These are phyloP conservation scores for Paracentrotus lividus DNA, from an alignment of 53 echinoderm and acorn worm genomes.

Conservation along the genomic window DNA sequence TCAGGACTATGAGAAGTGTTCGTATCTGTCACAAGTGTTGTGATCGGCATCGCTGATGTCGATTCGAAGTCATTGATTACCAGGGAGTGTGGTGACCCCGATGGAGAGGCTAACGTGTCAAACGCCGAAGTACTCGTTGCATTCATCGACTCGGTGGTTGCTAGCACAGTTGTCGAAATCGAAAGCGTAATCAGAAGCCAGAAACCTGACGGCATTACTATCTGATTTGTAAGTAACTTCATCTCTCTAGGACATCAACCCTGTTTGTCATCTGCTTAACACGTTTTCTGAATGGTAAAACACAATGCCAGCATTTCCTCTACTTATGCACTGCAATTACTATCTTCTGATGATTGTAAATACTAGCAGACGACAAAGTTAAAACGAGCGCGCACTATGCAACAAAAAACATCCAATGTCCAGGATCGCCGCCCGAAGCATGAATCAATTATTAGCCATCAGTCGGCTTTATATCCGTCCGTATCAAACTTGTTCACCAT, in stretches of 20 bases:
- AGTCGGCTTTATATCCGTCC: not conserved
- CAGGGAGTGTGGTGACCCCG: not conserved
- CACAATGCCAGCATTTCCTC: not conserved
- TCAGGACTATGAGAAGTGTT: not conserved
- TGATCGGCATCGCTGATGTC: not conserved
- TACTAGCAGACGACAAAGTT: not conserved
- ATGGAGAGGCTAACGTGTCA: not conserved
- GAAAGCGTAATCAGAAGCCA: not conserved
- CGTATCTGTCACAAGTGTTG: not conserved
- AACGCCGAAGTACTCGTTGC: not conserved
- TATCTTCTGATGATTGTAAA: not conserved
- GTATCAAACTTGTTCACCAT: not conserved
- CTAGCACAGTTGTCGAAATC: not conserved
- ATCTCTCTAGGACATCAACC: not conserved
- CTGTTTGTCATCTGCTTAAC: not conserved
- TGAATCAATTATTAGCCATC: not conserved
- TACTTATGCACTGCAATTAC: not conserved
- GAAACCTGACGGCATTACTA: not conserved
- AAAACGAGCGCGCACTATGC: not conserved
- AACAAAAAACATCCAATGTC: not conserved
- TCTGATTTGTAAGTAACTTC: not conserved
- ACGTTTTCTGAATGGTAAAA: not conserved
- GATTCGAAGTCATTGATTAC: constrained; percentile 16
- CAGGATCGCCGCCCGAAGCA: too few species aligned
- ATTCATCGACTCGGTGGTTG: not conserved